Base-by-base conservation (phyloP, 2,888 invertebrate species). In the Tiphia femorata region DNA sequence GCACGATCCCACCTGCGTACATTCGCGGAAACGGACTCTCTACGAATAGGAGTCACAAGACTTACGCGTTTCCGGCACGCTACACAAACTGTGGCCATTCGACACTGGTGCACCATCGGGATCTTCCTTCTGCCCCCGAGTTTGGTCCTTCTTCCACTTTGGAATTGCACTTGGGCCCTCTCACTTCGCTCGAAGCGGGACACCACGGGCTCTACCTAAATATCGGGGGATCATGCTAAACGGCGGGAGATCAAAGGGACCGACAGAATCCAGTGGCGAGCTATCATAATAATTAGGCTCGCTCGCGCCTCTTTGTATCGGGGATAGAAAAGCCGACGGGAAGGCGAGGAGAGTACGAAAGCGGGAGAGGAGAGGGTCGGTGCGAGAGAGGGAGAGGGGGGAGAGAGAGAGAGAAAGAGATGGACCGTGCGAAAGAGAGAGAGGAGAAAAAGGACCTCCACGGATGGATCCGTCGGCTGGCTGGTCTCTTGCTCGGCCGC, bases 261-360 rank as follows among this genome's bases (percentile, higher is more conserved):
- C 82, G 82, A 78, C 80, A 73, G 77, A 81, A 83, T 82, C 76
- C 82, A 77, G 79, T 81, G 81, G 82, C 80, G 77, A 81, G 79
- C 82, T 83, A 83, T 83, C 82, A 82, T 82, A 82, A 82, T 83
- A 82, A 83, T 83, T 82, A 82, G 77, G 80, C 77, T 72, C 77
- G 78, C 81, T 81, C 80, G 80, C 81, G 80, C 80, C 81, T 81
- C 81, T 82, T 82, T 82, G 81, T 81, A 81, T 79, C 76, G 77
- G 78, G n/a, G 77, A 78, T 80, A 78, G 80, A 72, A 76, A 77
- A 79, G 81, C 81, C 81, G 80, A 79, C 77, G 71, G 71, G 73
- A 70, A 67, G 70, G 63, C 49, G 59, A n/a, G n/a, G 58, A 44
- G 58, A 49, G 66, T 66, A 66, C 55, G 59, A 49, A 51, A 69